Conservation (phyloP, 2,797 vertebrate species). For the Bryconaethiops microstoma region DNA sequence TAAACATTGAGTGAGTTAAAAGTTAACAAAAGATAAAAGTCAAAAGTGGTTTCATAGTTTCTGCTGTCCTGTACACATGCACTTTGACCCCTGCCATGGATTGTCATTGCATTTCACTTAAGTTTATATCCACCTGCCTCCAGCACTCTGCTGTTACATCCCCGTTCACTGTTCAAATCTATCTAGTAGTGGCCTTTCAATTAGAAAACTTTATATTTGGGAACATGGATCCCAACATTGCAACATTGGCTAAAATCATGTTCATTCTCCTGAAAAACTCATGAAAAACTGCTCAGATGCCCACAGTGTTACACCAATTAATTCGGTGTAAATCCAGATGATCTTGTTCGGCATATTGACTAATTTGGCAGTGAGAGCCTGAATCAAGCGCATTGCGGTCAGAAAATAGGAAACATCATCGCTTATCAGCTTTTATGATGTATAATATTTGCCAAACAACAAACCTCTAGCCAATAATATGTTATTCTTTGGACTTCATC, state of each 20-base stretch:
- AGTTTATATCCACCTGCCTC: too few species aligned
- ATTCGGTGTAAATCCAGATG: conserved; percentile 17
- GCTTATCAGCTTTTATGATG: conserved; percentile 29
- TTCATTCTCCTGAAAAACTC: neutral
- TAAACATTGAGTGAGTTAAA: too few species aligned
- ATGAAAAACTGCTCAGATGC: neutral
- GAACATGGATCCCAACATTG: neutral
- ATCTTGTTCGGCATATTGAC: conserved; percentile 15
- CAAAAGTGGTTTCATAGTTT: too few species aligned
- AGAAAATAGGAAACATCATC: conserved; percentile 10
- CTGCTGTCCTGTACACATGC: too few species aligned
- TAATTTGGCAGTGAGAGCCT: conserved; percentile 18
- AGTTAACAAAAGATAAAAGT: too few species aligned
- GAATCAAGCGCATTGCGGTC: conserved; percentile 20
- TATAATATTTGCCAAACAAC: conserved; percentile 31
- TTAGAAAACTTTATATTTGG: too few species aligned
- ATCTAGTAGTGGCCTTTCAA: too few species aligned
- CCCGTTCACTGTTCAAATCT: too few species aligned
- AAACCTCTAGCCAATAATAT: conserved; percentile 30
- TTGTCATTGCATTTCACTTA: too few species aligned
- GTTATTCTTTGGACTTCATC: conserved; percentile 34
- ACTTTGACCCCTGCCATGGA: too few species aligned
- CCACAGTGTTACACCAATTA: conserved; percentile 3
- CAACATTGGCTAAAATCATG: neutral
- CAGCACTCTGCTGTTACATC: too few species aligned